These are phyloP conservation scores for Cryptoprocta ferox DNA, from an alignment of 2,797 vertebrate genomes.

Conservation along the genomic window DNA sequence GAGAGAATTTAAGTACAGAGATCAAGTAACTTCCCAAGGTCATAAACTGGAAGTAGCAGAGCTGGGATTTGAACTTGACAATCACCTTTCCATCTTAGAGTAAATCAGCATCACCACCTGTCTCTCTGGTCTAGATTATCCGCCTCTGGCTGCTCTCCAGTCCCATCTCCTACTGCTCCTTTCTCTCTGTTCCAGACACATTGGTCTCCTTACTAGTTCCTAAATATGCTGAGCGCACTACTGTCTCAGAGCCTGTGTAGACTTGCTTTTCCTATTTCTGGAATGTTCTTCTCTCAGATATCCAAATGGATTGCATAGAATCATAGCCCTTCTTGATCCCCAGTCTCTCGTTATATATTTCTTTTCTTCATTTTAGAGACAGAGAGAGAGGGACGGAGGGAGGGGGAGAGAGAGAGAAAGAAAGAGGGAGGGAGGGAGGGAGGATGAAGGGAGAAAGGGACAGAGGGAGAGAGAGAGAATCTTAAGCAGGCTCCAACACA, in stretches of 20 bases:
- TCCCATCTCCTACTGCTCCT: no score
- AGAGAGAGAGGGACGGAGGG: no score
- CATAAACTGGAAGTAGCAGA: not conserved
- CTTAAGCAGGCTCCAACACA: no score
- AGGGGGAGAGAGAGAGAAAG: no score
- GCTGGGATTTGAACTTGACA: not conserved
- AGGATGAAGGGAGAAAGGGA: no score
- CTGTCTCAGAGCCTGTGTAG: not conserved
- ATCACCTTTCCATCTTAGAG: not conserved
- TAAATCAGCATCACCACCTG: not conserved
- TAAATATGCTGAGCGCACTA: not conserved
- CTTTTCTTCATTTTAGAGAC: no score
- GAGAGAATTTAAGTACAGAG: not conserved
- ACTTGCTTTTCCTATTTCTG: not conserved
- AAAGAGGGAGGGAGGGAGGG: no score
- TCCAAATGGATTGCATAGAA: not conserved
- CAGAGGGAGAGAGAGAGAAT: no score
- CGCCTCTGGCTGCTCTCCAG: not conserved
- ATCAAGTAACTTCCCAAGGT: not conserved
- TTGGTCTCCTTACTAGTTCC: not conserved
- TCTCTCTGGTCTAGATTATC: not conserved
- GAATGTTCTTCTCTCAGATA: not conserved
- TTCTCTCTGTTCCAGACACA: not conserved
- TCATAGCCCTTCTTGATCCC: not conserved
- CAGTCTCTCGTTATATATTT: not conserved